Evolutionary conservation across 2,113 vertebrate species (phyloP).

Genomic region (Deroptyus accipitrinus): DNA sequence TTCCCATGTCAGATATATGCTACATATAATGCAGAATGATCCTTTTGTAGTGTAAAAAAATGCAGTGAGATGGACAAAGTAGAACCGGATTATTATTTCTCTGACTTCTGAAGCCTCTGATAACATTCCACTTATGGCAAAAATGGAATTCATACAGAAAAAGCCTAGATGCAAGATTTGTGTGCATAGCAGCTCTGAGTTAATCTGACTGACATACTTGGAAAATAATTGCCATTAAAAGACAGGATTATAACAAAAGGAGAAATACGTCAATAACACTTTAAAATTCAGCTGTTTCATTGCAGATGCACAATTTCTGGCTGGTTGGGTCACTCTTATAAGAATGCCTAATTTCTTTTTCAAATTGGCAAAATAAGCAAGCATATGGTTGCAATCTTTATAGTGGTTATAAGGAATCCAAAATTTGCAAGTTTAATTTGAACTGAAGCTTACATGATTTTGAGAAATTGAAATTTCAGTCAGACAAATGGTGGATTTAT

Average conservation of each 20-base stretch:
- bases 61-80: neutral
- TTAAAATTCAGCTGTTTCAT: neutral
- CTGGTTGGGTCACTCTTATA: slow-evolving; percentile 24
- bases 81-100: neutral
- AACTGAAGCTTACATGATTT: slow-evolving; percentile 22
- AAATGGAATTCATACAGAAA: neutral
- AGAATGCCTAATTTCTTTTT: slow-evolving; percentile 26
- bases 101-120: neutral
- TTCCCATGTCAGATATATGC: neutral
- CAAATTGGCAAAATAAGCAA: slow-evolving; percentile 43
- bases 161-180: neutral
- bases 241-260: slow-evolving; percentile 35
- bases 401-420: neutral
- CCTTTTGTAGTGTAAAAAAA: neutral
- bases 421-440: slow-evolving; percentile 21
- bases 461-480: neutral
- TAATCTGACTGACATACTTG: neutral
- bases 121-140: neutral
- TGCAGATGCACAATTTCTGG: slow-evolving; percentile 25
- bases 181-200: neutral
- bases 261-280: slow-evolving; percentile 43
- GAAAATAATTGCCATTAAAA: slow-evolving; percentile 34
- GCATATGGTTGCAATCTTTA: slow-evolving; percentile 58
- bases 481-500: neutral
- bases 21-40: neutral